These are phyloP conservation scores for Cyprichromis sp. DNA, from an alignment of 2,113 vertebrate genomes.

Conservation along the genomic window DNA sequence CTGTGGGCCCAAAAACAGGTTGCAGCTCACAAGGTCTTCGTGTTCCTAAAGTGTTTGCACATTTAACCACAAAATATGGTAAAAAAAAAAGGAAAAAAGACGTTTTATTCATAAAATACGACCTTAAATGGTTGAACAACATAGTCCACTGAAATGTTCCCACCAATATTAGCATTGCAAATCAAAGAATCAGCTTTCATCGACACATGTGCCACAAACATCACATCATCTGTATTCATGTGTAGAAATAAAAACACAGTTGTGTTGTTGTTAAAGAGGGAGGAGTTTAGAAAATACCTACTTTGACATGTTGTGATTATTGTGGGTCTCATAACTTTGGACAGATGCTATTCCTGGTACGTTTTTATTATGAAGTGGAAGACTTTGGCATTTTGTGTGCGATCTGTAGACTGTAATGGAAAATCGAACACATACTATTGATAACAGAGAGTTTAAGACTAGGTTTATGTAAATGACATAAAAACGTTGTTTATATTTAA, in stretches of 20 bases:
- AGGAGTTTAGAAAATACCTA: background rate
- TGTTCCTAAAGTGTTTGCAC: slow-evolving; percentile 2
- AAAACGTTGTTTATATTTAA: background rate
- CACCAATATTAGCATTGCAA: background rate
- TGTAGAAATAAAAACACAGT: background rate
- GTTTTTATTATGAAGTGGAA: background rate
- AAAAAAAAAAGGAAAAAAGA: background rate
- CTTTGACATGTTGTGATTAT: background rate
- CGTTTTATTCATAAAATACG: background rate
- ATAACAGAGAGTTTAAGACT: background rate
- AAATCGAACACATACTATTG: background rate
- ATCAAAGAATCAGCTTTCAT: background rate
- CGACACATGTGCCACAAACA: background rate
- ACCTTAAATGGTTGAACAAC: background rate
- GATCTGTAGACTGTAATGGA: background rate
- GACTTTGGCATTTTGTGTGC: background rate
- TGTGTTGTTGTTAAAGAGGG: background rate
- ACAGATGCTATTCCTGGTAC: background rate
- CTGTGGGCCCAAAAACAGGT: background rate
- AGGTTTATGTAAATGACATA: background rate
- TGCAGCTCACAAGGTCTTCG: background rate
- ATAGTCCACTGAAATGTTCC: background rate
- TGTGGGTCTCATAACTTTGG: background rate
- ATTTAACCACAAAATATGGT: background rate
- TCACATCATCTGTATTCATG: background rate